Conservation (phyloP, 2,888 invertebrate genomes). For the Dicyrtomina minuta region DNA sequence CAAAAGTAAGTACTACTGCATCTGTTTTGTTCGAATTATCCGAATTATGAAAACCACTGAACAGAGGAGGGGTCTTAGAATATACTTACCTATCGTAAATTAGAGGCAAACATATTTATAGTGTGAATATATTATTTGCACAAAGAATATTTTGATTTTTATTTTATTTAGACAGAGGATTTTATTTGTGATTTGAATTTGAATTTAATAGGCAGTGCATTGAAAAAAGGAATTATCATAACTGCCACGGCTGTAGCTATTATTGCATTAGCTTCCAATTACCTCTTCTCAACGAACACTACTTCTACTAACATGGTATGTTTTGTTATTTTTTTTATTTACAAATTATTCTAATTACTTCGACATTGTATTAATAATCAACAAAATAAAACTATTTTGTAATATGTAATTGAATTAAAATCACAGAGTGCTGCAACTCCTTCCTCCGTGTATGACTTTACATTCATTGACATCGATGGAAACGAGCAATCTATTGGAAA, state of each 20-base stretch:
- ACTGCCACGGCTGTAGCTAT: conserved; percentile 15
- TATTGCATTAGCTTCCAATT: conserved; percentile 14
- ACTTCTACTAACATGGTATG: neutral
- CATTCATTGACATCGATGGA: conserved; percentile 50
- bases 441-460: conserved; percentile 47
- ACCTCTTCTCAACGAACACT: neutral
- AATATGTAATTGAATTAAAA: neutral
- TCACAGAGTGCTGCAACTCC: conserved; percentile 2
- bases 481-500: conserved; percentile 46
- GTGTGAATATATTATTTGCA: no score
- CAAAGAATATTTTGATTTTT: no score
- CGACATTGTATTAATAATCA: neutral
- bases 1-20: no score
- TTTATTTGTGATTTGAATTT: no score
- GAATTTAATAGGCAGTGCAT: no score
- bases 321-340: neutral
- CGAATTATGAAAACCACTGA: no score
- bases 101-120: no score
- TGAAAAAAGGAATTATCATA: conserved; percentile 4
- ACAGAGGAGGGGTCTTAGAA: no score
- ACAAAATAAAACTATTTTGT: neutral
- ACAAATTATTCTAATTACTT: neutral
- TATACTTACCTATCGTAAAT: no score
- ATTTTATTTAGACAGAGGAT: no score
- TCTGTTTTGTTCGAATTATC: no score